Base-by-base conservation (phyloP, 2,888 invertebrate species). In the Andrena haemorrhoa region DNA sequence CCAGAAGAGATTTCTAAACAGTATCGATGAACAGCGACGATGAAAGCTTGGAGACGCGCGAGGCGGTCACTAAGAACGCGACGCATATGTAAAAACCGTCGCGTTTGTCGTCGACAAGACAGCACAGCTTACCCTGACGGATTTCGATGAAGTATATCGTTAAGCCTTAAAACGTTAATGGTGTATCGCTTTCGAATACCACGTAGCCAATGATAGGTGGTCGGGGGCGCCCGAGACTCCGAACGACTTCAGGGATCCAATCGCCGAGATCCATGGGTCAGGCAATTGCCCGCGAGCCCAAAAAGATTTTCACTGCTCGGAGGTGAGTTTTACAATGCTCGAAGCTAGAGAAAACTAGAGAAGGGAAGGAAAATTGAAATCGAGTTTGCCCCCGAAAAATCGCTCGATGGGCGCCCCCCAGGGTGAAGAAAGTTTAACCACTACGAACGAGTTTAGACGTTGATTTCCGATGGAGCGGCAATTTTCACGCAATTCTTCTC, bases 171-270 rank as follows among this genome's bases (percentile, higher is more conserved):
- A 88, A 89, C 81, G 80, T 93, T 91, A 92, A 80, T 79, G 79
- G 87, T 89, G 90, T 92, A 93, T 93, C 92, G 92, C 92, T 92
- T 92, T 91, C 89, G 92, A 93, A 93, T 92, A 93, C 90, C 92
- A 92, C 91, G 91, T 93, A 92, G 91, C 90, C 91, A 91, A 92
- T 92, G 88, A 89, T 88, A 87, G 88, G 88, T 90, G 88, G 53
- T 82, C 75, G 86, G 84, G 80, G 87, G 83, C 77, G 70, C 64
- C 31, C 47, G 66, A 35, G 56, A 58, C 60, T 64, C 60, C 73
- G 26, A 65, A 76, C 61, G 53, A 82, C 31, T 26, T 56, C 20
- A 31, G 26, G n/a, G 41, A 41, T 16, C 64, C 41, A 64, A 35
- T 41, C 41, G 41, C 35, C 7, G 41, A 65, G n/a, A 23, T 41